Evolutionary conservation across 2,888 invertebrate species (phyloP).

Genomic region (Drosophila eohydei): DNA sequence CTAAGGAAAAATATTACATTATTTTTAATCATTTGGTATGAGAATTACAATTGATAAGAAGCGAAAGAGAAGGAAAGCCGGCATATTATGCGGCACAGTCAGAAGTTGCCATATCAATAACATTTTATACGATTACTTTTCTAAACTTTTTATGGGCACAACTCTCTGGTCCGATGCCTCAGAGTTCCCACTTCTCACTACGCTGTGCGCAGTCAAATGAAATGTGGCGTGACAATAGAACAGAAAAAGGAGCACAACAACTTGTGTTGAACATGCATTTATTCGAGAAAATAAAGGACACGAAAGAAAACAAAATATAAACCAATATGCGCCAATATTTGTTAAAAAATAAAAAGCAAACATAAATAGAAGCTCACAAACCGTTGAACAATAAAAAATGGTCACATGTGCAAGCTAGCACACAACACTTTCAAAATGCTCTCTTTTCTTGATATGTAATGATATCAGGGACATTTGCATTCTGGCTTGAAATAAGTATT

Average conservation of each 20-base stretch:
- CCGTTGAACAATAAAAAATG: conserved; percentile 75
- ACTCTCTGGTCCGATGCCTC: conserved; percentile 40
- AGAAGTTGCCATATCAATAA: conserved; percentile 71
- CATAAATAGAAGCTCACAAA: conserved; percentile 60
- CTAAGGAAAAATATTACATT: conserved; percentile 19
- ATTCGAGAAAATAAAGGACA: conserved; percentile 10
- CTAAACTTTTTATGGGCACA: conserved; percentile 72
- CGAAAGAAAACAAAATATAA: conserved; percentile 31
- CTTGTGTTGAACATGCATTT: conserved; percentile 48
- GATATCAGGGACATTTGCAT: background rate
- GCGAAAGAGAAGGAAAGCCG: background rate
- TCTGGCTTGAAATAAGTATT: background rate
- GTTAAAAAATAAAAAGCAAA: conserved; percentile 50
- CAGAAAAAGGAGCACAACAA: conserved; percentile 38
- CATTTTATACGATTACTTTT: conserved; percentile 80
- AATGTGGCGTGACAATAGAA: conserved; percentile 70
- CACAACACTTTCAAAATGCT: conserved; percentile 44
- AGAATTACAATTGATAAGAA: conserved; percentile 6
- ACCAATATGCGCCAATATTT: conserved; percentile 68
- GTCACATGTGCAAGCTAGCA: conserved; percentile 67
- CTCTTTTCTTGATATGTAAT: background rate
- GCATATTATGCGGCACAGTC: conserved; percentile 18
- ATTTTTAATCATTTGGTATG: conserved; percentile 70
- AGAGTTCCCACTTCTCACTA: conserved; percentile 11
- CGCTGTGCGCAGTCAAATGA: conserved; percentile 51